Conservation (phyloP, 2,888 invertebrate genomes). For the Maniola hyperantus region DNA sequence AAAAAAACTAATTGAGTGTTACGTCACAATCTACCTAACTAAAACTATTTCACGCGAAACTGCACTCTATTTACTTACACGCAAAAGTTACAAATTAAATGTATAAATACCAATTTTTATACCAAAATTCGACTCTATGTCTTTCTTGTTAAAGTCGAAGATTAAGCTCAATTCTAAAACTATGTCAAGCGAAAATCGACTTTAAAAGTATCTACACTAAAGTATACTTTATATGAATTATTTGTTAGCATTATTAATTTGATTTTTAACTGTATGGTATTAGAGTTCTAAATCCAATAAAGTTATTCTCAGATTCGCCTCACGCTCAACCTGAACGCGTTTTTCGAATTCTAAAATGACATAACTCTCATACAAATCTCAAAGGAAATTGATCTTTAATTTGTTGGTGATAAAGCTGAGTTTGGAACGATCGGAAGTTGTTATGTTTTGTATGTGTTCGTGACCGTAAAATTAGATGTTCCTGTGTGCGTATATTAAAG, state of each 20-base stretch:
- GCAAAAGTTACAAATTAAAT: not conserved
- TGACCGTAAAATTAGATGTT: slow-evolving; percentile 62
- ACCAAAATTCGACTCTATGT: slow-evolving; percentile 6
- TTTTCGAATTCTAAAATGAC: slow-evolving; percentile 42
- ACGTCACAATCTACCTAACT: slow-evolving; percentile 29
- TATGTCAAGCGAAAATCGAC: slow-evolving; percentile 6
- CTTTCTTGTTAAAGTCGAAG: not conserved
- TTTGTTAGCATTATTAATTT: slow-evolving; percentile 31
- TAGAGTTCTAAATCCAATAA: slow-evolving; percentile 42
- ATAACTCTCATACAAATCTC: slow-evolving; percentile 29
- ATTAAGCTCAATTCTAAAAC: not conserved
- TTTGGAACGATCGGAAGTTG: slow-evolving; percentile 26
- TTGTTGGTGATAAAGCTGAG: slow-evolving; percentile 25
- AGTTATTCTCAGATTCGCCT: slow-evolving; percentile 42
- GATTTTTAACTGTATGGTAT: slow-evolving; percentile 26
- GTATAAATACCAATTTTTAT: not conserved
- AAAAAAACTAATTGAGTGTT: slow-evolving; percentile 35
- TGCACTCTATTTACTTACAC: not conserved
- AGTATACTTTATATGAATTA: slow-evolving; percentile 4
- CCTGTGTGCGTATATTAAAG: slow-evolving; percentile 71
- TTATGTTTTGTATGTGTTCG: slow-evolving; percentile 46
- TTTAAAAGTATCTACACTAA: not conserved
- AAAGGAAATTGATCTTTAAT: slow-evolving; percentile 41
- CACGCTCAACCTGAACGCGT: slow-evolving; percentile 41
- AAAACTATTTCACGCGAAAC: not conserved